Evolutionary conservation across 2,888 invertebrate genomes (phyloP).

Genomic region (Clusia tigrina): DNA sequence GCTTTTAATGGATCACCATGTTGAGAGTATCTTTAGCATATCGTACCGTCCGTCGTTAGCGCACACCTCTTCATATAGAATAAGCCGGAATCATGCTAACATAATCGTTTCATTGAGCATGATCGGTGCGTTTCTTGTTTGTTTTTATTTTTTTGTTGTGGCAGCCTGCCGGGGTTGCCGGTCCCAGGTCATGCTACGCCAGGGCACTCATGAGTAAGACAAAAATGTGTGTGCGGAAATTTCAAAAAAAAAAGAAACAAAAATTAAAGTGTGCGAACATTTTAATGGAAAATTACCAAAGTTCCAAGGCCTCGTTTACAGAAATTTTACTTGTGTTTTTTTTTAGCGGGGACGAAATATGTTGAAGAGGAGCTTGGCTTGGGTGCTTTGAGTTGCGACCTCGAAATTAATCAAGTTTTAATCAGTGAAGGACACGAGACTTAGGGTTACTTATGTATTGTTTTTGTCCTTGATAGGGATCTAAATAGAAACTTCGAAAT

Average conservation of each 20-base stretch:
- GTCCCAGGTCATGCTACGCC: too few species aligned
- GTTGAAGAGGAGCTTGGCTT: too few species aligned
- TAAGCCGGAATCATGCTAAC: slow-evolving; percentile 16
- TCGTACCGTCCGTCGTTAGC: neutral
- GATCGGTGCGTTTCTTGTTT: slow-evolving; percentile 7
- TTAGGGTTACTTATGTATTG: too few species aligned
- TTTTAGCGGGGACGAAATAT: too few species aligned
- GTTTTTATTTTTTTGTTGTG: neutral
- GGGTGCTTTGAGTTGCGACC: too few species aligned
- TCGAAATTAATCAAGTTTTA: too few species aligned
- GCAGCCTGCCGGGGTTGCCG: too few species aligned
- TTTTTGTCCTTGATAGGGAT: too few species aligned
- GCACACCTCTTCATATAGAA: slow-evolving; percentile 3
- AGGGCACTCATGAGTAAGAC: slow-evolving; percentile 11
- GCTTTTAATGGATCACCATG: neutral
- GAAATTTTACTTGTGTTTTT: too few species aligned
- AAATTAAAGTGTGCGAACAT: neutral
- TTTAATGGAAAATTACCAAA: slow-evolving; percentile 39
- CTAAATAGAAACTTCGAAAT: too few species aligned
- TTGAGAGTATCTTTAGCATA: neutral
- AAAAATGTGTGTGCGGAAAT: slow-evolving; percentile 13
- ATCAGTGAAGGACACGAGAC: too few species aligned
- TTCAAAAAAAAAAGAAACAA: slow-evolving; percentile 8
- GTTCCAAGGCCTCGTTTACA: slow-evolving; percentile 10
- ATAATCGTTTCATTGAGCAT: slow-evolving; percentile 11